Conservation (phyloP, 2,797 vertebrate species). For the Sebastes miniatus region DNA sequence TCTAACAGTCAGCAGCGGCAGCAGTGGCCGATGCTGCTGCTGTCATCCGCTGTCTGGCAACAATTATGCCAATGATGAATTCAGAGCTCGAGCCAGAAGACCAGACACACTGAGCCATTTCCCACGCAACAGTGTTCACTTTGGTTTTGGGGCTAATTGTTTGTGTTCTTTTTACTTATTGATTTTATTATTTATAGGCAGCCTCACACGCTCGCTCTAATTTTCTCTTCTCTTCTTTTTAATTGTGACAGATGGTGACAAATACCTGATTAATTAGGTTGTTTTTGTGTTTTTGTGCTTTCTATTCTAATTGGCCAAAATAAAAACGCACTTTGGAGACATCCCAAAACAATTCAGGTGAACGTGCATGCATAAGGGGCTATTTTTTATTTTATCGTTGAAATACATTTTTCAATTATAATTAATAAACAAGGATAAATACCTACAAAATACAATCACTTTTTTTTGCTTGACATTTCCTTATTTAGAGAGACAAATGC, state of each 20-base stretch:
- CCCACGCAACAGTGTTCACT: slow-evolving; percentile 46
- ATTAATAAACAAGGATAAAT: neutral
- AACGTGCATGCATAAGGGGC: neutral
- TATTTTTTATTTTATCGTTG: neutral
- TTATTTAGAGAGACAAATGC: neutral
- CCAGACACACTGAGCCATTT: slow-evolving; percentile 58
- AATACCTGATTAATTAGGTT: neutral
- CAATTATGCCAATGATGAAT: slow-evolving; percentile 76
- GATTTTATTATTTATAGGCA: neutral
- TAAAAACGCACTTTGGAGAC: neutral
- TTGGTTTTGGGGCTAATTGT: neutral
- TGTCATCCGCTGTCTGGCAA: slow-evolving; percentile 75
- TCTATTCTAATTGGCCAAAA: neutral
- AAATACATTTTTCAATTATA: neutral
- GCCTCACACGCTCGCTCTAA: rapidly evolving
- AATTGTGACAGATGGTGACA: neutral
- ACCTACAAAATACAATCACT: rapidly evolving
- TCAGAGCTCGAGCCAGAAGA: slow-evolving; percentile 57
- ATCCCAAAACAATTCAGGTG: neutral
- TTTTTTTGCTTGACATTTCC: neutral
- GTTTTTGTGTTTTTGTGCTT: neutral
- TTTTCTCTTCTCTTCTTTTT: neutral
- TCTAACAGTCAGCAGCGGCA: slow-evolving; percentile 46
- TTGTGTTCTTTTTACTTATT: neutral
- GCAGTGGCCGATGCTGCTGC: slow-evolving; percentile 50